Evolutionary conservation across 2,113 vertebrate genomes (phyloP).

Genomic region (Donacobius atricapilla): DNA sequence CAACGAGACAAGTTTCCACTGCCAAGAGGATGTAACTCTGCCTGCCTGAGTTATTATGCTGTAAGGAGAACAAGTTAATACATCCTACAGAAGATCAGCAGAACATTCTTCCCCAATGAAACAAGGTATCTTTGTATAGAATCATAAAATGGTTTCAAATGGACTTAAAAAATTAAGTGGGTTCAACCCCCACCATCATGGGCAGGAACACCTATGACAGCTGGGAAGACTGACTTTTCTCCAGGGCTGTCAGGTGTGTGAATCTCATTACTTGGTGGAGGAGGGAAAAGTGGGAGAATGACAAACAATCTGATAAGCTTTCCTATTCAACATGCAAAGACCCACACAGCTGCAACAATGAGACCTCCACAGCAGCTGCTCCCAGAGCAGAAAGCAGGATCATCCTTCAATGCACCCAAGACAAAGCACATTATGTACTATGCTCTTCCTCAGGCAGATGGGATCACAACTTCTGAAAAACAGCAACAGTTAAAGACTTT

Average conservation of each 20-base stretch:
- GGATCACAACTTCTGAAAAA: background rate
- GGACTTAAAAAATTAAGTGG: background rate
- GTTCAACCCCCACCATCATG: background rate
- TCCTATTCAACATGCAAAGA: background rate
- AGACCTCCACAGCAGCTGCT: constrained; percentile 9
- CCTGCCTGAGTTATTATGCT: background rate
- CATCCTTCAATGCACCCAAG: background rate
- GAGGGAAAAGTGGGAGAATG: background rate
- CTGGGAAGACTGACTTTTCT: background rate
- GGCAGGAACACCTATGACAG: background rate
- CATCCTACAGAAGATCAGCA: background rate
- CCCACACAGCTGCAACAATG: background rate
- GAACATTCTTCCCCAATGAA: background rate
- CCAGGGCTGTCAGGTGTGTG: background rate
- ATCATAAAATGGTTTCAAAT: background rate
- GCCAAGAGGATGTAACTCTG: background rate
- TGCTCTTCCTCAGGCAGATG: background rate
- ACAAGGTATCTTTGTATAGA: background rate
- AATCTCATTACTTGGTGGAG: background rate
- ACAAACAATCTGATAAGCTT: background rate
- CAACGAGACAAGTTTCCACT: background rate
- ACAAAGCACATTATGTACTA: background rate
- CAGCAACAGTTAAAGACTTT: background rate
- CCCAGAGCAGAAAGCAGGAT: background rate
- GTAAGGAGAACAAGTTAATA: background rate